These are phyloP conservation scores for Punctoribates punctum DNA, from an alignment of 2,888 invertebrate genomes.

Conservation along the genomic window DNA sequence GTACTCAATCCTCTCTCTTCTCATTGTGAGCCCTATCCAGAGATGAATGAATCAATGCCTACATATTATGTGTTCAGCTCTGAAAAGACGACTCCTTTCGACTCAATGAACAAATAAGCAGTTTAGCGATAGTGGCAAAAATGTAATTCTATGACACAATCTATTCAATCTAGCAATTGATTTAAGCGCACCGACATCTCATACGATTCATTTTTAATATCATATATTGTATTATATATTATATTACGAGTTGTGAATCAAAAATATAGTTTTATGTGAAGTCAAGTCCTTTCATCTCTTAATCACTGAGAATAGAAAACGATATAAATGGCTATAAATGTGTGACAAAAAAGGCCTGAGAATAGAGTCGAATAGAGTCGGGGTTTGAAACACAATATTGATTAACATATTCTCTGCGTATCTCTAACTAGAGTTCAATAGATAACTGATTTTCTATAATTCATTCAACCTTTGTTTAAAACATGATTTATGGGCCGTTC, in stretches of 20 bases:
- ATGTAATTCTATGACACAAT: conserved; percentile 26
- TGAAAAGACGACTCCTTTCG: conserved; percentile 20
- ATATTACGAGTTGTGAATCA: background rate
- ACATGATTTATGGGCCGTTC: conserved; percentile 32
- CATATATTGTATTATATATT: background rate
- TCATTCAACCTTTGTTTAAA: conserved; percentile 20
- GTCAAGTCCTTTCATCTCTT: background rate
- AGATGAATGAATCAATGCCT: conserved; percentile 14
- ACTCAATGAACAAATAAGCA: conserved; percentile 30
- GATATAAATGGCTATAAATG: no score
- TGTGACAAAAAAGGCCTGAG: background rate
- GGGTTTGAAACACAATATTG: conserved; percentile 6
- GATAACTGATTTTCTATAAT: background rate
- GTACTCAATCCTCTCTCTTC: background rate
- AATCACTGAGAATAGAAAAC: background rate
- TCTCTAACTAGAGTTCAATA: background rate
- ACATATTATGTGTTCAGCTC: background rate
- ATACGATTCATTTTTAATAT: conserved; percentile 5
- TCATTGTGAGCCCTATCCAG: background rate
- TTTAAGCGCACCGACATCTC: background rate
- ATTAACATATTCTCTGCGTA: background rate
- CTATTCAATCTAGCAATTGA: conserved; percentile 7
- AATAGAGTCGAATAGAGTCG: background rate
- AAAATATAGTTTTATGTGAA: background rate
- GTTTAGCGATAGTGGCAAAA: conserved; percentile 5